Percentiles rank a stretch among this genome's conserved stretches.
phyloP scores from a whole-genome alignment of 2,888 invertebrate species.

The Panopea generosa region DNA sequence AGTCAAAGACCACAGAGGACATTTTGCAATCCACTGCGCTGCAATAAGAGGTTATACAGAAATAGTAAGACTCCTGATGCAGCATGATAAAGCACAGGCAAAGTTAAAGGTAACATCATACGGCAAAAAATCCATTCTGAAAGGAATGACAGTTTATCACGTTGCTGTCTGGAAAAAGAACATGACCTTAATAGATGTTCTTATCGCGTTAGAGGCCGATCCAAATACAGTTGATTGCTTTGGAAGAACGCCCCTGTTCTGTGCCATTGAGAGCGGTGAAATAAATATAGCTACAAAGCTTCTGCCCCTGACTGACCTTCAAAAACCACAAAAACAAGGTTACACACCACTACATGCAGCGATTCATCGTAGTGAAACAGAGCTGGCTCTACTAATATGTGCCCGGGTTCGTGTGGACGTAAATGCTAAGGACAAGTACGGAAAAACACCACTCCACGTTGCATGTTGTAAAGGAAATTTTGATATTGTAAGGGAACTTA shows the following conservation, averaged over 20 bases:
- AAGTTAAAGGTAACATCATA: constrained; percentile 4
- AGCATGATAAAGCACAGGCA: constrained; percentile 18
- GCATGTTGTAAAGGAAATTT: background rate
- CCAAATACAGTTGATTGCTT: constrained; percentile 35
- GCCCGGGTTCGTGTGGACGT: background rate
- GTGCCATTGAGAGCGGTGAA: constrained; percentile 12
- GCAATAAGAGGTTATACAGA: constrained; percentile 16
- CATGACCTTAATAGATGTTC: constrained; percentile 3
- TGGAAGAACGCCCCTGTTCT: constrained; percentile 34
- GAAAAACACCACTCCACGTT: background rate
- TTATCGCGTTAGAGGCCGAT: constrained; percentile 10
- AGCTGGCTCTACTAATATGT: background rate
- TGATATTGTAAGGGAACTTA: too few relatives aligned
- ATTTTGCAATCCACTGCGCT: constrained; percentile 27
- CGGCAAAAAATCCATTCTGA: constrained; percentile 8
- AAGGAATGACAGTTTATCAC: constrained; percentile 25
- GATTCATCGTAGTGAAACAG: background rate
- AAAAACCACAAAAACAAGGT: constrained; percentile 33
- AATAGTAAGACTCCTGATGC: constrained; percentile 11
- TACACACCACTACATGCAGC: constrained; percentile 21
- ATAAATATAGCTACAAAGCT: background rate
- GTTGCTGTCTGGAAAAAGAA: constrained; percentile 25
- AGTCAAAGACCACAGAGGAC: constrained; percentile 22
- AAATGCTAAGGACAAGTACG: constrained; percentile 1
- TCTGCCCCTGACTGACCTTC: constrained; percentile 2